Base-by-base conservation (phyloP, 2,113 vertebrate genomes). In the Brachypteracias leptosomus region DNA sequence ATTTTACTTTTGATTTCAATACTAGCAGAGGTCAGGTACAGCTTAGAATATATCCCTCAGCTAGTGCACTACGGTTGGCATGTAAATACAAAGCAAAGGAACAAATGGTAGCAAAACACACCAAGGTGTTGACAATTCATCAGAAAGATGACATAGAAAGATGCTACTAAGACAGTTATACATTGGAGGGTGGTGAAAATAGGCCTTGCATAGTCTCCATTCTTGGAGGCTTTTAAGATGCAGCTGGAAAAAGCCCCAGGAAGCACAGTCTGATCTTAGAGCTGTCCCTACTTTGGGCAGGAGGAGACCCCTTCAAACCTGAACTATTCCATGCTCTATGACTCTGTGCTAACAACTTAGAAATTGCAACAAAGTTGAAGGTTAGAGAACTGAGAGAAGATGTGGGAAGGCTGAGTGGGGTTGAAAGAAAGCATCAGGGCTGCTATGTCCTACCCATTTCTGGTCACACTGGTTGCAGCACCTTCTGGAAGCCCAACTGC, bases 321-420 rank as follows among this genome's bases (percentile, higher is more conserved):
- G 29, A 72, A 28, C 35, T 28, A 24, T 10, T 38, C 61, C 3
- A 2, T 35, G 35, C 33, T 42, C 24, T 25, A 18, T 0, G 2
- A 33, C 16, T 85, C 67, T 65, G 42, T 59, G 38, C 14, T 81
- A 21, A 40, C 31, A 36, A 24, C 0, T 0, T 0, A 80, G 68
- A 57, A 72, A 73, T 46, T 68, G 22, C 25, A 72, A 6, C 28
- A 19, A 57, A 46, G 8, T 8, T 1, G 3, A 52, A 59, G 35
- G 20, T 86, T 67, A 42, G 49, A 65, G 20, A 52, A 51, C 1
- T 20, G 24, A 57, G 16, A 22, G 18, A 40, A 83, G 10, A 28
- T 28, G 22, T 3, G 6, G 4, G 11, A 10, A 58, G 13, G 1
- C 29, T 51, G 57, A 55, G 4, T 9, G 24, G 2, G 1, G 2